A percentile compares a stretch with the other conserved stretches of the same genome.
These are phyloP conservation scores for Nineta flava DNA, from an alignment of 2,888 invertebrate species.

Conservation along the genomic window DNA sequence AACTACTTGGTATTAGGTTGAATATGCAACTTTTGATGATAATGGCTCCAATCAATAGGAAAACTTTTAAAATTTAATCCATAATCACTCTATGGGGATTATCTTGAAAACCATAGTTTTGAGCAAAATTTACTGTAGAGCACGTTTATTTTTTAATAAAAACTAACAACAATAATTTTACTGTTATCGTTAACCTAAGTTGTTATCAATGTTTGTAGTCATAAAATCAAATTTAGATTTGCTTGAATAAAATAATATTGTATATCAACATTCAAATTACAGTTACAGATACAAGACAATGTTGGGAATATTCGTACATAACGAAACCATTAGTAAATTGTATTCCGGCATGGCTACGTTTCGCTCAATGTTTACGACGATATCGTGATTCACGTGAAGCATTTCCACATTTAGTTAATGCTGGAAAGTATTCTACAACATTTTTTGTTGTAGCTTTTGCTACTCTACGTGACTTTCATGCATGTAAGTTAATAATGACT, in stretches of 20 bases:
- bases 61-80: too few species aligned
- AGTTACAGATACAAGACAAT: slow-evolving; percentile 29
- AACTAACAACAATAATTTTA: neutral
- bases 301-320: slow-evolving; percentile 31
- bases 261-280: neutral
- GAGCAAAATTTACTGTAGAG: too few species aligned
- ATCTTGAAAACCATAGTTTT: too few species aligned
- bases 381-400: slow-evolving; percentile 64
- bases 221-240: neutral
- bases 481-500: slow-evolving; percentile 19
- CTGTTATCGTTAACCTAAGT: neutral
- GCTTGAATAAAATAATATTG: neutral
- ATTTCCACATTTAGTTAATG: slow-evolving; percentile 72
- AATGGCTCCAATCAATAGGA: too few species aligned
- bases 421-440: slow-evolving; percentile 63
- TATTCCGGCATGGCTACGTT: slow-evolving; percentile 72
- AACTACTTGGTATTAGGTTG: too few species aligned
- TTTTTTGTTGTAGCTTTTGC: slow-evolving; percentile 54
- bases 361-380: slow-evolving; percentile 69
- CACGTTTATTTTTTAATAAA: too few species aligned
- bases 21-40: too few species aligned
- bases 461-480: slow-evolving; percentile 23
- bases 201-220: neutral
- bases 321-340: slow-evolving; percentile 52
- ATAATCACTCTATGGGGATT: too few species aligned